Evolutionary conservation across 2,797 vertebrate species (phyloP).

Genomic region (Bucorvus abyssinicus): DNA sequence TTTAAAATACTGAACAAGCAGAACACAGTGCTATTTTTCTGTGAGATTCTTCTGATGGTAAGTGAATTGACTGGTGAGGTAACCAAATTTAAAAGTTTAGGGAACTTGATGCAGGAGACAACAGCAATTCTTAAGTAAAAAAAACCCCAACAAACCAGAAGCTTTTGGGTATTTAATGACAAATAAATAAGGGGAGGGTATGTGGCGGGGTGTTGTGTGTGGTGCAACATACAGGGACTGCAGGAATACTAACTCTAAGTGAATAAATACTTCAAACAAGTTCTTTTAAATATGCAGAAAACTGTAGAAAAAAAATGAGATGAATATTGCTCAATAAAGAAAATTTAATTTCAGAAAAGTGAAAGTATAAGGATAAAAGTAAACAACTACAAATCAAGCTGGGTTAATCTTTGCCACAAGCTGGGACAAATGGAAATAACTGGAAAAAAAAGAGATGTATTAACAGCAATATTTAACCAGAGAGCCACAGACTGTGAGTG

Average conservation of each 20-base stretch:
- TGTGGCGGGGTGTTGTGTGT: no score
- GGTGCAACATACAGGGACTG: background rate
- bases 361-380: background rate
- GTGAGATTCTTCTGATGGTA: background rate
- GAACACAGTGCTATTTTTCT: background rate
- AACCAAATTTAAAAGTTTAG: background rate
- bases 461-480: constrained; percentile 5
- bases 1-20: background rate
- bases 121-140: background rate
- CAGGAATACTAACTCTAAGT: background rate
- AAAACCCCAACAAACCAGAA: background rate
- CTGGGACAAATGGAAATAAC: background rate
- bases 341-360: background rate
- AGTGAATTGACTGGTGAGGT: background rate
- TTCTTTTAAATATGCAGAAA: background rate
- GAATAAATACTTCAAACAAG: background rate
- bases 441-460: background rate
- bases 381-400: background rate
- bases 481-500: background rate
- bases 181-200: background rate
- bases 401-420: background rate
- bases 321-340: background rate
- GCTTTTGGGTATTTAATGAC: background rate
- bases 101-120: background rate
- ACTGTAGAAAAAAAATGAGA: background rate